Conservation (phyloP, 2,888 invertebrate species). For the Germaria angustata region DNA sequence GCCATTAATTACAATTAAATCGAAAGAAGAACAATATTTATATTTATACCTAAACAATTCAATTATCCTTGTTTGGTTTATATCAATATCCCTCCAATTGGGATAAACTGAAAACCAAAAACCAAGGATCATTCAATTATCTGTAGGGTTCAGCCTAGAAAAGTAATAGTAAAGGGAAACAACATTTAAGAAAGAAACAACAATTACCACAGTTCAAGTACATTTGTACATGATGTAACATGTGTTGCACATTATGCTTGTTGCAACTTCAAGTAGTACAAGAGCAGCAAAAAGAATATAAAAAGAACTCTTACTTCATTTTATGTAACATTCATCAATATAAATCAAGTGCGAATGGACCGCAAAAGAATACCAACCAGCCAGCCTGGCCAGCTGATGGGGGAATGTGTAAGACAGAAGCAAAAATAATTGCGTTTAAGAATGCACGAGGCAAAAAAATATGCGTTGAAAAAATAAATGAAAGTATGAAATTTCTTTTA, state of each 20-base stretch:
- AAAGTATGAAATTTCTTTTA: slow-evolving; percentile 73
- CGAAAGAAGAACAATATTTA: too few species aligned
- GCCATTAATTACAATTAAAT: too few species aligned
- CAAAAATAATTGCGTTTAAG: slow-evolving; percentile 26
- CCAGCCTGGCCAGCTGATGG: slow-evolving; percentile 4
- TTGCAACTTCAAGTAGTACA: slow-evolving; percentile 28
- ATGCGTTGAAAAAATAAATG: slow-evolving; percentile 68
- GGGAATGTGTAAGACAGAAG: slow-evolving; percentile 22
- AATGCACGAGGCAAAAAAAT: slow-evolving; percentile 68
- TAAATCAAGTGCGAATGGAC: slow-evolving; percentile 74
- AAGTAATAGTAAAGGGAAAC: slow-evolving; percentile 61
- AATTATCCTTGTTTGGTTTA: too few species aligned
- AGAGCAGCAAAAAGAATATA: slow-evolving; percentile 30
- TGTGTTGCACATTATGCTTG: slow-evolving; percentile 60
- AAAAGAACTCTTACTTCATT: slow-evolving; percentile 33
- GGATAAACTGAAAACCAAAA: not conserved
- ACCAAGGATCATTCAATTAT: not conserved
- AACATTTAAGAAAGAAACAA: slow-evolving; percentile 39
- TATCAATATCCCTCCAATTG: too few species aligned
- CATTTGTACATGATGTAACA: slow-evolving; percentile 50
- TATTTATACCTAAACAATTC: too few species aligned
- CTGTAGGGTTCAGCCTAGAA: not conserved
- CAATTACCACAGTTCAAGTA: slow-evolving; percentile 61
- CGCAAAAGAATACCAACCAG: slow-evolving; percentile 68
- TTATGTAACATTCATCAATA: slow-evolving; percentile 75